Evolutionary conservation across 2,797 vertebrate species (phyloP).

Genomic region (Leptatherina wallacei): DNA sequence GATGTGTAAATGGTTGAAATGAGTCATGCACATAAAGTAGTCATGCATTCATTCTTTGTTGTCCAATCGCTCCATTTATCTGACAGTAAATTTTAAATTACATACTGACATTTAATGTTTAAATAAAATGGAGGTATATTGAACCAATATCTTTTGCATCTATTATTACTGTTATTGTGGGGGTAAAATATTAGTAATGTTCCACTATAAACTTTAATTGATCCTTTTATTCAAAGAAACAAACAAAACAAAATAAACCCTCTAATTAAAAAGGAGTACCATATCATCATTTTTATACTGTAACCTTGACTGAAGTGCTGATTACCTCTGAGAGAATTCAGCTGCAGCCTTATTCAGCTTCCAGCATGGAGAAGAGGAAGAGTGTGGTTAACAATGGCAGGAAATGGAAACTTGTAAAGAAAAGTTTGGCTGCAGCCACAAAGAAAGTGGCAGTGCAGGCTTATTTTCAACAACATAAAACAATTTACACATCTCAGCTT

Average conservation of each 20-base stretch:
- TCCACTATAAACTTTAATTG: constrained; percentile 9
- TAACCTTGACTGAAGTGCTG: constrained; percentile 34
- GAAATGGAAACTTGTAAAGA: constrained; percentile 74
- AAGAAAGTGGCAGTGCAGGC: background rate
- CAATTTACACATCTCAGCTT: background rate
- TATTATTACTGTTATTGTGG: background rate
- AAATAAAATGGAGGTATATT: background rate
- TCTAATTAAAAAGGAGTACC: constrained; percentile 26
- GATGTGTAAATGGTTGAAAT: constrained; percentile 31
- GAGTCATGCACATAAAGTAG: constrained; percentile 40
- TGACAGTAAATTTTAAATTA: constrained; percentile 9
- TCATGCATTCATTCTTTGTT: constrained; percentile 33
- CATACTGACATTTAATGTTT: constrained; percentile 6
- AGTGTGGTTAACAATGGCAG: constrained; percentile 74
- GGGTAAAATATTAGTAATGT: background rate
- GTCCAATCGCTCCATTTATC: constrained; percentile 12
- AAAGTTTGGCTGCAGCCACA: constrained; percentile 30
- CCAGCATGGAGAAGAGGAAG: constrained; percentile 62
- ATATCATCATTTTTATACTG: constrained; percentile 2
- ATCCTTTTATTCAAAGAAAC: background rate
- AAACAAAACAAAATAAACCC: background rate
- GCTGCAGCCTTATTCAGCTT: constrained; percentile 44
- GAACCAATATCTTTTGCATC: background rate
- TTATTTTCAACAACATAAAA: background rate
- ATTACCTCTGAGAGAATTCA: constrained; percentile 39